phyloP scores from a whole-genome alignment of 1,140 invertebrate species.

The Leptopilina boulardi region DNA sequence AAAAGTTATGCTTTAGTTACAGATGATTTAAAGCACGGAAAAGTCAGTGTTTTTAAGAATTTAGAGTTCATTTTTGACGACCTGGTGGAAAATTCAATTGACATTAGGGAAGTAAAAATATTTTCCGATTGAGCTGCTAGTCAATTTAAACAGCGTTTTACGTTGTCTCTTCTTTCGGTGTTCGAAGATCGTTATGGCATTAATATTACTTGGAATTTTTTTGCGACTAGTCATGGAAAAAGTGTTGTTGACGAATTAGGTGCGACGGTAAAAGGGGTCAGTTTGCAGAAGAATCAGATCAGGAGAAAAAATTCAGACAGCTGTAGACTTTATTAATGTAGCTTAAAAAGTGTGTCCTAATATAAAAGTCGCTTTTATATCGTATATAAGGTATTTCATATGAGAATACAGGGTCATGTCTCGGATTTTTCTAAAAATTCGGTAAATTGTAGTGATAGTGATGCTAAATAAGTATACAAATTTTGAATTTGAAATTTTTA shows the following conservation, averaged over 20 bases:
- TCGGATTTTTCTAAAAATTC: too few species aligned
- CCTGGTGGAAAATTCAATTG: not conserved
- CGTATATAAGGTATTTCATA: too few species aligned
- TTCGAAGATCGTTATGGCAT: not conserved
- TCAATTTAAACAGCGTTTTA: not conserved
- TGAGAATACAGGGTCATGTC: too few species aligned
- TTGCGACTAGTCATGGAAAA: not conserved
- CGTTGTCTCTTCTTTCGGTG: not conserved
- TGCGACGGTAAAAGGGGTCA: not conserved
- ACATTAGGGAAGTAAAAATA: not conserved
- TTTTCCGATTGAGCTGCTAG: not conserved
- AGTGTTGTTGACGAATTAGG: not conserved
- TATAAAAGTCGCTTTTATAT: too few species aligned
- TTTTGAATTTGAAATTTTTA: too few species aligned
- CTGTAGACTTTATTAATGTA: too few species aligned
- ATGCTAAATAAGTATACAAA: too few species aligned
- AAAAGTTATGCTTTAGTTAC: constrained; percentile 1
- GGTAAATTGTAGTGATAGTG: too few species aligned
- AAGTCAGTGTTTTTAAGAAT: not conserved
- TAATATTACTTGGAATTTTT: not conserved
- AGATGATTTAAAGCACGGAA: not conserved
- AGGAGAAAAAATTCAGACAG: not conserved
- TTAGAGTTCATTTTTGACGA: not conserved
- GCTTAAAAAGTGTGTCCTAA: too few species aligned
- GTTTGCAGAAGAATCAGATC: not conserved